These are phyloP conservation scores for Mya arenaria DNA, from an alignment of 1,140 invertebrate genomes.

Conservation along the genomic window DNA sequence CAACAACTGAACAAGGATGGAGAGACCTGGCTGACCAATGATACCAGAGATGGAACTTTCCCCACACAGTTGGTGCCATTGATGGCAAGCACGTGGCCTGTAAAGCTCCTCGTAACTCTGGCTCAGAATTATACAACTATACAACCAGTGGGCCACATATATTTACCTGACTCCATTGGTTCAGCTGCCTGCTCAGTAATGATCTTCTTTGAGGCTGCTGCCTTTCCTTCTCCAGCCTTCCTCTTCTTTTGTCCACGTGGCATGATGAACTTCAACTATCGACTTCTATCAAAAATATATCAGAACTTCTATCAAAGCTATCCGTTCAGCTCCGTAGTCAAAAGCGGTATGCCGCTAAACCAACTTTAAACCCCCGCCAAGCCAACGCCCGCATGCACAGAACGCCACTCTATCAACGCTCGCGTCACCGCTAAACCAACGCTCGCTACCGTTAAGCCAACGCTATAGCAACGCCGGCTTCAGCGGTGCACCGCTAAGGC, in stretches of 20 bases:
- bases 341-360: conserved; percentile 23
- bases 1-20: conserved; percentile 47
- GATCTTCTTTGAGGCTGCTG: conserved; percentile 41
- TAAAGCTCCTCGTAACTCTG: conserved; percentile 16
- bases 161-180: conserved; percentile 39
- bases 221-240: conserved; percentile 30
- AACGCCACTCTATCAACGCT: background rate
- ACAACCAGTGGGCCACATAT: conserved; percentile 59
- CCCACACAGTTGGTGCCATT: conserved; percentile 39
- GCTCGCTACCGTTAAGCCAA: too few species aligned
- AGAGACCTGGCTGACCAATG: conserved; percentile 29
- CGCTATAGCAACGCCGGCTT: too few species aligned
- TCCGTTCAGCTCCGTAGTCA: conserved; percentile 25
- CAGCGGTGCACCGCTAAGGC: too few species aligned
- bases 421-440: background rate
- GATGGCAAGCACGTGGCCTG: conserved; percentile 54
- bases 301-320: conserved; percentile 24
- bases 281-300: conserved; percentile 19
- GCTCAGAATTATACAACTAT: conserved; percentile 80
- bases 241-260: conserved; percentile 32
- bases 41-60: conserved; percentile 45
- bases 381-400: conserved; percentile 21
- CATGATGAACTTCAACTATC: conserved; percentile 29
- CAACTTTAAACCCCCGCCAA: conserved; percentile 31
- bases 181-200: conserved; percentile 38